phyloP scores from a whole-genome alignment of 1,140 invertebrate species.

The Trichonephila clavipes region DNA sequence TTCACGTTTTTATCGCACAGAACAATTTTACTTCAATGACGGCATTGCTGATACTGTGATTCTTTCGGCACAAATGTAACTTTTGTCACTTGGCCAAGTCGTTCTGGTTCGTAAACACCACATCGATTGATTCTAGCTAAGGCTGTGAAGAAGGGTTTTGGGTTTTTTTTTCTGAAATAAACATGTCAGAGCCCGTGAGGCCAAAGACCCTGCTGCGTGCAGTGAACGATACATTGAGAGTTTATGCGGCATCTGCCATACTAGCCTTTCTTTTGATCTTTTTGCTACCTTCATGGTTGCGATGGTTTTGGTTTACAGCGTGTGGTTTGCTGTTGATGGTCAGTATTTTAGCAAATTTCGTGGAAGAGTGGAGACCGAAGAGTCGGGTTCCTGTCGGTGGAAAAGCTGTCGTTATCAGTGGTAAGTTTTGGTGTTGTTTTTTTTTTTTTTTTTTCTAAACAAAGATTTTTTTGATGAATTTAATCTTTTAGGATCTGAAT shows the following conservation, averaged over 20 bases:
- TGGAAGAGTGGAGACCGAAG: slow-evolving; percentile 31
- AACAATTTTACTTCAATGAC: neutral
- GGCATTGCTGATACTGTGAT: neutral
- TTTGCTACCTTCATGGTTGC: slow-evolving; percentile 11
- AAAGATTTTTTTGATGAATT: neutral
- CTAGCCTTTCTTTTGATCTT: slow-evolving; percentile 11
- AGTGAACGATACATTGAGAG: slow-evolving; percentile 37
- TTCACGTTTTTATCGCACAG: neutral
- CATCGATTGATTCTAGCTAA: neutral
- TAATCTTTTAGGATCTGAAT: no score
- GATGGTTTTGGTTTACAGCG: slow-evolving; percentile 33
- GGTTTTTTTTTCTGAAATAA: neutral
- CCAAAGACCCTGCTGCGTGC: slow-evolving; percentile 42
- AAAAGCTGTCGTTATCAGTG: slow-evolving; percentile 80
- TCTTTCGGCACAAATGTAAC: neutral
- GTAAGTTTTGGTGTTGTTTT: slow-evolving; percentile 71
- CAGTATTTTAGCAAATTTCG: slow-evolving; percentile 31
- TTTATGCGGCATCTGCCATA: neutral
- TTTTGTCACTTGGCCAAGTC: neutral
- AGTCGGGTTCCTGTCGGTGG: slow-evolving; percentile 38
- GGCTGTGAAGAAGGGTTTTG: neutral
- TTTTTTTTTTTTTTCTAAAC: neutral
- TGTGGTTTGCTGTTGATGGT: neutral
- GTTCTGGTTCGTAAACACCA: neutral
- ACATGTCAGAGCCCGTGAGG: slow-evolving; percentile 16